Base-by-base conservation (phyloP, 2,113 vertebrate genomes). In the Brachirus orientalis region DNA sequence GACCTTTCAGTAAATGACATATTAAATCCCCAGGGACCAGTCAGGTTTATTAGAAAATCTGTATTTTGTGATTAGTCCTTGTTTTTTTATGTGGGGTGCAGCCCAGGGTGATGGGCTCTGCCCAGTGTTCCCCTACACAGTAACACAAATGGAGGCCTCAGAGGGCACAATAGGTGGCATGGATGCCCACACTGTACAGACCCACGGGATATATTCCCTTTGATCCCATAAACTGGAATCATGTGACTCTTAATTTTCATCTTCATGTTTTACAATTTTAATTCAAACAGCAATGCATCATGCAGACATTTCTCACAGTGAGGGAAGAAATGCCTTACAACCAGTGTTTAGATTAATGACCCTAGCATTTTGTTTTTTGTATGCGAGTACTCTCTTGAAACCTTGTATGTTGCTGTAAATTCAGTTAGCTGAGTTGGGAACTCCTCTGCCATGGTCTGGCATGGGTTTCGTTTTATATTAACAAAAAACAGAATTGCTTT, bases 1-100 rank as follows among this genome's bases (percentile, higher is more conserved):
- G 89, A 88, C 88, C 88, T 89, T 87, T 89, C 84, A 90, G 79
- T 87, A 66, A 89, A 90, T 90, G 90, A 89, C 90, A 90, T 55
- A 56, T 62, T 81, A 71, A 75, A 89, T 91, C 84, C 79, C 84
- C 16, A 6, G 80, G 78, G 86, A 83, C 22, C 46, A 3, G 70
- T 61, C 45, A 56, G 79, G 84, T 75, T 86, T 85, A 76, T 71
- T 59, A 68, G 78, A 61, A 85, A 77, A 64, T 54, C 61, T 60
- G 45, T 65, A 60, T 84, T 84, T 88, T 79, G 70, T 76, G 82
- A 84, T 87, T 82, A 80, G 66, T 72, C 56, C 62, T 60, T 37
- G 46, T 76, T 61, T 79, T 88, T 82, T 75, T 80, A 82, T 64
- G 38, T 47, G 13, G 47, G 57, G 62, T 72, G 55, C 40, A 46